Base-by-base conservation (phyloP, 2,888 invertebrate species). In the Drosophila kambysellisi region DNA sequence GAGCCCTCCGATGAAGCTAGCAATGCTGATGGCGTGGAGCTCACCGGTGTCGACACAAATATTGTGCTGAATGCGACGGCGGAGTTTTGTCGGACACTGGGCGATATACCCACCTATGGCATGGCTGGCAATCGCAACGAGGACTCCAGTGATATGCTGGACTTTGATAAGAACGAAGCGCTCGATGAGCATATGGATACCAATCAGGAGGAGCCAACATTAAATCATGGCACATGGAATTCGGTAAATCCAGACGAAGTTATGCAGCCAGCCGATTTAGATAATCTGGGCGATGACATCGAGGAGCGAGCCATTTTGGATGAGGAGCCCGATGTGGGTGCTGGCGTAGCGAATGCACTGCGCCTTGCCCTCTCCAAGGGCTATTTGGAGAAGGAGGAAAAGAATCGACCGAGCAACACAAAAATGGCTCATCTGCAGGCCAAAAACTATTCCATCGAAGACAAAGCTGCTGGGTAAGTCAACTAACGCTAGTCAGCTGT, bases 61-160 rank as follows among this genome's bases (percentile, higher is more conserved):
- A 98, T 99, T 90, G 95, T 96, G 67, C 94, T 99, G 64, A 98
- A 99, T 94, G 96, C 98, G 1, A 99, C 98, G 0, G 98, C 99
- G 0, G 99, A 99, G 94, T 99, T 99, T 94, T 99, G 99, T 92
- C 95, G 99, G 87, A 98, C 98, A 53, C 94, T 99, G 9, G 98
- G 99, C 1, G 98, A 99, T 92, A 98, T 98, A 89, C 98, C 99
- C 66, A 98, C 98, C 0, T 98, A 98, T 92, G 98, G 98, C 20
- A 96, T 96, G 92, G 96, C 98, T 29, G 98, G 98, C 39, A 98
- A 98, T 94, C 94, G 98, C 39, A 97, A 98, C 90, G 96, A 97
- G 90, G 96, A 96, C 81, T 95, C 95, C 63, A 94, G 94, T 6
- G 95, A 95, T 89, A 94, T 95, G 90, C 94, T 95, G 94, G 93